Percentiles rank a stretch among this genome's conserved stretches.
phyloP scores from a whole-genome alignment of 1,140 invertebrate genomes.

The Triops cancriformis region DNA sequence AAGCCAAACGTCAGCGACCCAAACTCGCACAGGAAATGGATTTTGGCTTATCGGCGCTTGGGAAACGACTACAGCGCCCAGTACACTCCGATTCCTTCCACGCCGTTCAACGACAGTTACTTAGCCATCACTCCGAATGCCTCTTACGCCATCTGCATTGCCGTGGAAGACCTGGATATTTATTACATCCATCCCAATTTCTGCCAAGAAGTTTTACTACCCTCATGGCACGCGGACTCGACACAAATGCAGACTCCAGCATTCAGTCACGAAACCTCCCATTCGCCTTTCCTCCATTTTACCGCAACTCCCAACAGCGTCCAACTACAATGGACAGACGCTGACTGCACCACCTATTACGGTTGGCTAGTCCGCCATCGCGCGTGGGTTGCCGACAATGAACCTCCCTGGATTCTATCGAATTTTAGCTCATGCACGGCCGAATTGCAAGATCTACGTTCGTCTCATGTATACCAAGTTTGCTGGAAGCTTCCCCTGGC shows the following conservation, averaged over 20 bases:
- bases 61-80: not conserved
- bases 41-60: not conserved
- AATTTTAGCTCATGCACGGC: not conserved
- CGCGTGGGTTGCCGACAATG: not conserved
- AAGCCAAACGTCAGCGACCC: not conserved
- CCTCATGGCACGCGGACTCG: not conserved
- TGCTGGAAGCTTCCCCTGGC: constrained; percentile 9
- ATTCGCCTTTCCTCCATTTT: not conserved
- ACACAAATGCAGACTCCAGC: not conserved
- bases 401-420: not conserved
- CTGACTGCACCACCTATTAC: not conserved
- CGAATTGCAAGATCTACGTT: not conserved
- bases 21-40: not conserved
- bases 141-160: not conserved
- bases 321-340: not conserved
- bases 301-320: not conserved
- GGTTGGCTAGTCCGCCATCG: not conserved
- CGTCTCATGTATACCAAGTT: constrained; percentile 18
- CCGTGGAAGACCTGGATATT: not conserved
- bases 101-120: not conserved
- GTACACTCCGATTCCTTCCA: not conserved
- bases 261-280: not conserved
- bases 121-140: not conserved
- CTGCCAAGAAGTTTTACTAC: not conserved
- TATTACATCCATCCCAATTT: not conserved